Conservation (phyloP, 2,888 invertebrate species). For the Tetranychus piercei region DNA sequence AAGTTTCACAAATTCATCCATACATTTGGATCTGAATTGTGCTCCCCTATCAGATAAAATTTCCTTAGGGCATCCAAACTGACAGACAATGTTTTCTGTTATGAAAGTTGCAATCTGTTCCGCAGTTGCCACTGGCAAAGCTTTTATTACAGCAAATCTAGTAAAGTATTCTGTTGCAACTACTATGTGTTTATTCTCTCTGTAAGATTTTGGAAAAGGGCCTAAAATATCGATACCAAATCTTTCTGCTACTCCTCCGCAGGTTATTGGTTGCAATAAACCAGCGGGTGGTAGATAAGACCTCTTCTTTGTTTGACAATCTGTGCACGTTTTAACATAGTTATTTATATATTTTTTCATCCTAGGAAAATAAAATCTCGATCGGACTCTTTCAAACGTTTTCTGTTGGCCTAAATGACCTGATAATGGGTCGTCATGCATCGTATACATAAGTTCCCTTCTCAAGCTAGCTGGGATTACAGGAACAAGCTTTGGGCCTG, state of each 20-base stretch:
- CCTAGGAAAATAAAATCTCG: slow-evolving; percentile 14
- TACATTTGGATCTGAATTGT: slow-evolving; percentile 11
- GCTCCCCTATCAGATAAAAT: slow-evolving; percentile 23
- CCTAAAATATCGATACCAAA: slow-evolving; percentile 23
- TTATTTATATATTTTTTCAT: slow-evolving; percentile 6
- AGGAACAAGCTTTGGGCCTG: background rate
- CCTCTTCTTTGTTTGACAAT: slow-evolving; percentile 18
- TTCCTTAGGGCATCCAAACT: slow-evolving; percentile 22
- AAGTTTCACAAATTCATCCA: background rate
- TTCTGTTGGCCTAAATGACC: slow-evolving; percentile 17
- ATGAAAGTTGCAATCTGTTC: slow-evolving; percentile 21
- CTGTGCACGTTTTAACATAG: slow-evolving; percentile 10
- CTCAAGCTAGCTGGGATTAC: slow-evolving; percentile 21
- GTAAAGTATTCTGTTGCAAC: slow-evolving; percentile 24
- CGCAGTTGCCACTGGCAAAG: slow-evolving; percentile 21
- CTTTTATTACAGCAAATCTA: slow-evolving; percentile 22
- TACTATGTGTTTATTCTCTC: slow-evolving; percentile 23
- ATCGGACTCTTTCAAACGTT: slow-evolving; percentile 12
- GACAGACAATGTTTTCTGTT: slow-evolving; percentile 23
- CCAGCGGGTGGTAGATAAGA: slow-evolving; percentile 6
- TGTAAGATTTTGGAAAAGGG: slow-evolving; percentile 19
- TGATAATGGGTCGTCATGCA: slow-evolving; percentile 23
- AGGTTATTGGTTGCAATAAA: slow-evolving; percentile 13
- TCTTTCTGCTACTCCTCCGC: slow-evolving; percentile 7
- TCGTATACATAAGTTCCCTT: slow-evolving; percentile 20